A percentile compares a stretch with the other conserved stretches of the same genome.
These are phyloP conservation scores for Dipodomys spectabilis DNA, from an alignment of 2,113 vertebrate genomes.

Conservation along the genomic window DNA sequence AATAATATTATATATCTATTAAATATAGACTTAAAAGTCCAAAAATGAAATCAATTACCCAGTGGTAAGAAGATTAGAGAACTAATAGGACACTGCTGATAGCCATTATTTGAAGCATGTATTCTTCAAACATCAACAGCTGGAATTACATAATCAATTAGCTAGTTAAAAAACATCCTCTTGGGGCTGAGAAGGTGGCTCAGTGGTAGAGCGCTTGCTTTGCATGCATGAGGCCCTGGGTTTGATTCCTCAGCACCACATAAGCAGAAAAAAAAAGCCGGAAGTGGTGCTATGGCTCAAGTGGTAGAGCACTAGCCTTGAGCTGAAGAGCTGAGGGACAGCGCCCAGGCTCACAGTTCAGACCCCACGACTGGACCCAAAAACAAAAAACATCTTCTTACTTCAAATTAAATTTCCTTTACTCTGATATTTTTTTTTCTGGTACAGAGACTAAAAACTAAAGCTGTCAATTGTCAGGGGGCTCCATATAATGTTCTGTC, in stretches of 20 bases:
- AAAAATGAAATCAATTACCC: neutral
- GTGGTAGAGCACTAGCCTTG: no score
- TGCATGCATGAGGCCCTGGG: no score
- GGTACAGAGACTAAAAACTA: neutral
- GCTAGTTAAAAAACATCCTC: neutral
- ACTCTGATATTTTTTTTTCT: neutral
- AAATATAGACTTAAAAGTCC: neutral
- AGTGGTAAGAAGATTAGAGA: neutral
- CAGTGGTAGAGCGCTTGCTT: no score
- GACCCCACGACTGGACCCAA: no score
- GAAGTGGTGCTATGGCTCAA: no score
- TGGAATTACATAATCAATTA: neutral
- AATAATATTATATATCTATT: neutral
- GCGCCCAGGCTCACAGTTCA: no score
- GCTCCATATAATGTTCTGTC: neutral
- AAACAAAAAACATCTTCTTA: neutral
- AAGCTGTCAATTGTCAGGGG: neutral
- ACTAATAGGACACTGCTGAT: no score
- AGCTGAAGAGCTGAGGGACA: no score
- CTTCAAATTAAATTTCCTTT: neutral
- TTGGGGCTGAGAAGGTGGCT: no score
- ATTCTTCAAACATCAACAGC: neutral
- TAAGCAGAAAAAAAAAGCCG: no score
- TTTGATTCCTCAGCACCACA: no score
- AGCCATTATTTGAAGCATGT: neutral